Evolutionary conservation across 2,113 vertebrate species (phyloP), one percentile per base, ranked within the genome.

Genomic region (Pseudorectes ferrugineus): DNA sequence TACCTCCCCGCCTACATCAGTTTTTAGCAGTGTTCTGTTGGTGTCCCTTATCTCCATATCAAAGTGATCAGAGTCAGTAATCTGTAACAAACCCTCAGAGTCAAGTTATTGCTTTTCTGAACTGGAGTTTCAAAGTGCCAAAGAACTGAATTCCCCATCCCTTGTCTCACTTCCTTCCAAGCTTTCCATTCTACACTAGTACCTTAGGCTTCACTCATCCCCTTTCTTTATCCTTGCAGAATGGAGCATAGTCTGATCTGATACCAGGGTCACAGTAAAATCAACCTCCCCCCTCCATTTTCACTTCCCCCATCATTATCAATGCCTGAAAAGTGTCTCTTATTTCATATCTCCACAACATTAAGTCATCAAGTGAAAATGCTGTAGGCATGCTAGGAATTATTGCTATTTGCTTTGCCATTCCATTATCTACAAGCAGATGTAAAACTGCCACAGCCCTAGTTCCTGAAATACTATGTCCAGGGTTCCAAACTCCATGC

Each of bases 31-130:
- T 40, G 46, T 36, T 62, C 45, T 58, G 29, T 63, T 70, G 26
- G 46, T 58, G 35, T 88, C 51, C 42, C 55, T 92, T 83, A 88
- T 88, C 87, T 95, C 89, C 81, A 63, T 88, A 89, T 80, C 89
- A 87, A 95, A 91, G 74, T n/a, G 26, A 82, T 85, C 29, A 16
- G 16, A 89, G 48, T 65, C 54, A 91, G 45, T 33, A 95, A 94
- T 72, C 78, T 82, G 36, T 68, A 78, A 89, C 79, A 95, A 95
- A 87, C 62, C 21, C 66, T 76, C 58, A 55, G 74, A 85, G 46
- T 62, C 40, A 68, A 81, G 40, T 51, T 85, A 94, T 4, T 89
- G 55, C 42, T 91, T 79, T 91, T 74, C 90, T 80, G 43, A 93
- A 86, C 29, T 55, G 65, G 31, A 35, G 26, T 78, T 79, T 73